phyloP scores from a whole-genome alignment of 2,797 vertebrate species.

The Myotis findleyi region DNA sequence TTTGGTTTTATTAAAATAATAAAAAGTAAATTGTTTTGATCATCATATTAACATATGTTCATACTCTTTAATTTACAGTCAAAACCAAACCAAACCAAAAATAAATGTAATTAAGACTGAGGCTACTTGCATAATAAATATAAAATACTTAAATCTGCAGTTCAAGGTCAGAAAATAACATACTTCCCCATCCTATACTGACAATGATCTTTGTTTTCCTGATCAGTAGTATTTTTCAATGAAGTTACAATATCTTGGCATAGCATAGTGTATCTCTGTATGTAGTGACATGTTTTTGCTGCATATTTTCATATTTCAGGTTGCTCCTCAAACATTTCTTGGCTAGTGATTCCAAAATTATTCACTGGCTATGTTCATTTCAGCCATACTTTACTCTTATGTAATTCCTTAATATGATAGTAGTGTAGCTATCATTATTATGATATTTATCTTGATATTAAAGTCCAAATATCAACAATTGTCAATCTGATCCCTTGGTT shows the following conservation, averaged over 20 bases:
- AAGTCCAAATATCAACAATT: neutral
- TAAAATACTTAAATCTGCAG: neutral
- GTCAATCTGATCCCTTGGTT: neutral
- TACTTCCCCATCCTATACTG: neutral
- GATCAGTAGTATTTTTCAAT: neutral
- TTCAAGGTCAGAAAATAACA: neutral
- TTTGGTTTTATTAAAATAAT: conserved; percentile 1
- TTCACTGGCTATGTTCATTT: neutral
- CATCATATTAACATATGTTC: neutral
- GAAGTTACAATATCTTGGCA: neutral
- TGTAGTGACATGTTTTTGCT: neutral
- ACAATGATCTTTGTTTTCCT: neutral
- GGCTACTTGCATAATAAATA: neutral
- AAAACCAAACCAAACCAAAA: neutral
- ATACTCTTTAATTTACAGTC: neutral
- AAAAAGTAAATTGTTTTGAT: conserved; percentile 11
- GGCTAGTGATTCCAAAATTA: neutral
- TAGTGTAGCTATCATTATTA: neutral
- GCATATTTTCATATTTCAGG: neutral
- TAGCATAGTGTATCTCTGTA: neutral
- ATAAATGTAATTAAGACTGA: neutral
- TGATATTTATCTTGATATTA: neutral
- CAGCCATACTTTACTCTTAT: neutral
- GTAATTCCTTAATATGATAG: neutral
- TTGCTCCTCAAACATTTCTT: neutral